Conservation (phyloP, 2,888 invertebrate species). For the Onthophagus sagittarius region DNA sequence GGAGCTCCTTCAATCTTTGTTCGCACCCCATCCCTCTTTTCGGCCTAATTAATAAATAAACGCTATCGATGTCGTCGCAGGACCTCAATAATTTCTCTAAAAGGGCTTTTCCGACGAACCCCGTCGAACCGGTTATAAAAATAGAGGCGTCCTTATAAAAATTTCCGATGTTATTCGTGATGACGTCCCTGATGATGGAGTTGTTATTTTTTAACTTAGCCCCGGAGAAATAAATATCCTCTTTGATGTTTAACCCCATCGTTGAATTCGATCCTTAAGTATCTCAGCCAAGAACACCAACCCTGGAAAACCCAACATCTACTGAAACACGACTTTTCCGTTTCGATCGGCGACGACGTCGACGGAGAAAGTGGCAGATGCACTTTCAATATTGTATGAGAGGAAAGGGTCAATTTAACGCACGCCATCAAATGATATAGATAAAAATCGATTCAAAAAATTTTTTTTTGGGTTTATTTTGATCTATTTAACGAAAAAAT, state of each 20-base stretch:
- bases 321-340: no score
- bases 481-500: neutral
- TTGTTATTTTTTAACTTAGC: constrained; percentile 20
- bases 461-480: neutral
- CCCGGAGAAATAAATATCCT: neutral
- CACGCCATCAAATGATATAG: neutral
- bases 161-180: constrained; percentile 37
- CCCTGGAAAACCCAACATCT: no score
- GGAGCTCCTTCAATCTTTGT: constrained; percentile 67
- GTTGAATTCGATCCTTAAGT: neutral
- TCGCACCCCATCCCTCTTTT: constrained; percentile 68
- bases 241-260: constrained; percentile 9
- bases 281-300: no score
- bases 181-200: constrained; percentile 19
- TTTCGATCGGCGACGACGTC: neutral
- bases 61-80: constrained; percentile 70
- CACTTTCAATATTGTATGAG: neutral
- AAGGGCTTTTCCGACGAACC: constrained; percentile 92
- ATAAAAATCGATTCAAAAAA: neutral
- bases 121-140: constrained; percentile 54
- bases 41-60: constrained; percentile 78
- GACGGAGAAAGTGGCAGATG: neutral
- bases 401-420: neutral
- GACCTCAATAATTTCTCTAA: constrained; percentile 88
- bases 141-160: constrained; percentile 45